Conservation (phyloP, 2,888 invertebrate genomes). For the Tricholauxania praeusta region DNA sequence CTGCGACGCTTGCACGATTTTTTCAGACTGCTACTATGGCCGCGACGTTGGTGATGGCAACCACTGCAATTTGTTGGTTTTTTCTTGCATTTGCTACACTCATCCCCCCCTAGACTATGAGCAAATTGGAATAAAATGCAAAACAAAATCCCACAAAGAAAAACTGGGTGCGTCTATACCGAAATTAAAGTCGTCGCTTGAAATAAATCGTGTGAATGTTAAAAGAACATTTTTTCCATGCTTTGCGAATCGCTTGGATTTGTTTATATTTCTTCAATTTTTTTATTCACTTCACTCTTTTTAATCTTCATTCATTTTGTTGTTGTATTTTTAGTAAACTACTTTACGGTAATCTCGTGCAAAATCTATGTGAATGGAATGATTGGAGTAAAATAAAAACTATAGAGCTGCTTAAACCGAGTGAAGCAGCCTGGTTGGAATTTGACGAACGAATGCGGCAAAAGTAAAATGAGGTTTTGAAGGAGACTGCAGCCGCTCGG, state of each 20-base stretch:
- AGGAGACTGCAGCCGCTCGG: too few species aligned
- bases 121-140: background rate
- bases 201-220: constrained; percentile 3
- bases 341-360: background rate
- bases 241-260: background rate
- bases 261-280: background rate
- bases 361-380: background rate
- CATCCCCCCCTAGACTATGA: too few species aligned
- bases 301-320: constrained; percentile 1
- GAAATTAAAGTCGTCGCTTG: background rate
- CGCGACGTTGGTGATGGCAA: background rate
- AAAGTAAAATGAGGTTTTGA: background rate
- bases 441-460: constrained; percentile 12
- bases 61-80: background rate
- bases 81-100: constrained; percentile 3
- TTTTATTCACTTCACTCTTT: background rate
- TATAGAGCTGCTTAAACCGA: background rate
- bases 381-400: constrained; percentile 8
- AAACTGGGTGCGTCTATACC: constrained; percentile 24
- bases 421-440: background rate
- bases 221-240: constrained; percentile 18
- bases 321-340: background rate
- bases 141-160: background rate
- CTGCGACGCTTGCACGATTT: too few species aligned
- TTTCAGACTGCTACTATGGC: constrained; percentile 1